Base-by-base conservation (phyloP, 2,888 invertebrate species). In the Melanchra persicariae region DNA sequence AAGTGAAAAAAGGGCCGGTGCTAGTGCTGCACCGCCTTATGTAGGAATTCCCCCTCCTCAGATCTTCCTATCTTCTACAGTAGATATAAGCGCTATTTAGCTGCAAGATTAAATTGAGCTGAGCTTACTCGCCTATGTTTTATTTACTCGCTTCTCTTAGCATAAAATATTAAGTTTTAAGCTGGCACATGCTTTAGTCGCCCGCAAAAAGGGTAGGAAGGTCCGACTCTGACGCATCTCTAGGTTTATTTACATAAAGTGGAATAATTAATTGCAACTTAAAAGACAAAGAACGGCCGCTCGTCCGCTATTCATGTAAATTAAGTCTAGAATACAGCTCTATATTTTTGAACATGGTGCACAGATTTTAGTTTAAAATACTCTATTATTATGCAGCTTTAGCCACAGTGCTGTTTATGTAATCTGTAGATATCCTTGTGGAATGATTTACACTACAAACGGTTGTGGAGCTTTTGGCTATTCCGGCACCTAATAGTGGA, bases 211-310 rank as follows among this genome's bases (percentile, higher is more conserved):
- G 90, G 83, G 89, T 79, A 83, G 81, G 81, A 82, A 87, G 86
- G 90, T 88, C 90, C 89, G 81, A 87, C 84, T 69, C 87, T 87
- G 89, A 90, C 90, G 90, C 92, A 89, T 88, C 87, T 85, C 88
- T 82, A 82, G 87, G 77, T 86, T 85, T 91, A 94, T 95, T 95
- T 92, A 91, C 94, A 95, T 95, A 95, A 94, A 94, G 87, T 91
- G 85, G 95, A 94, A 94, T 95, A 95, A 94, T 95, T 95, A 95
- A 94, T 94, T 92, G 93, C 91, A 93, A 94, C 91, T 94, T 93
- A 89, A 93, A 92, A 93, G 91, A 93, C 93, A 94, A 94, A 94
- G 94, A 92, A 91, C 90, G 89, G 88, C 88, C 88, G 87, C 87
- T 85, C 87, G 83, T 88, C 86, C 91, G 93, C 93, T 91, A 90